These are phyloP conservation scores for Polyodon spathula DNA, from an alignment of 2,113 vertebrate genomes.

Conservation along the genomic window DNA sequence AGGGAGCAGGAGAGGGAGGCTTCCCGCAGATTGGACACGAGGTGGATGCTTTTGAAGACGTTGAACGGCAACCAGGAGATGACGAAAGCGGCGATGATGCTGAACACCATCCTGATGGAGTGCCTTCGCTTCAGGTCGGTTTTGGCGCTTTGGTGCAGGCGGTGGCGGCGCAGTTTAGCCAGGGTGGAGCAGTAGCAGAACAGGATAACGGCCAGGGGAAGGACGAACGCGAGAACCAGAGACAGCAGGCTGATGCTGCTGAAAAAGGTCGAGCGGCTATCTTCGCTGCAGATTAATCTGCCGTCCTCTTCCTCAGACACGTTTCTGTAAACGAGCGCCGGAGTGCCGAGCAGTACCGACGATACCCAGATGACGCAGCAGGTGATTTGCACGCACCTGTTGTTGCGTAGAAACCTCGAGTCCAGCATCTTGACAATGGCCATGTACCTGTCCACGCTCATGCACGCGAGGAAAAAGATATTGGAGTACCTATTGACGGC, in stretches of 20 bases:
- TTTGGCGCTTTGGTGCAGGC: constrained; percentile 32
- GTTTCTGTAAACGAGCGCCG: constrained; percentile 47
- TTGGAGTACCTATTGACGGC: constrained; percentile 73
- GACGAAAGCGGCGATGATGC: constrained; percentile 62
- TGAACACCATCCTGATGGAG: constrained; percentile 68
- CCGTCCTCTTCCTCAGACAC: background rate
- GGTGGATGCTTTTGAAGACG: constrained; percentile 48
- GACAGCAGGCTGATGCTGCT: constrained; percentile 45
- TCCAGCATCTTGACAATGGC: constrained; percentile 61
- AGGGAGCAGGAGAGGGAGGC: constrained; percentile 23
- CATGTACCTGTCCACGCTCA: constrained; percentile 69
- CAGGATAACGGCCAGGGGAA: constrained; percentile 59
- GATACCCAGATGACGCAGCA: constrained; percentile 55
- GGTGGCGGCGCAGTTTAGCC: constrained; percentile 50
- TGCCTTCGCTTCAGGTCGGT: constrained; percentile 44
- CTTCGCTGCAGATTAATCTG: constrained; percentile 42
- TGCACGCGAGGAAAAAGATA: constrained; percentile 69
- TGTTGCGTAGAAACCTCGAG: constrained; percentile 47
- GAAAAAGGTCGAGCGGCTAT: constrained; percentile 34
- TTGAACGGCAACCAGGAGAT: constrained; percentile 78
- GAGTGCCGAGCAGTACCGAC: constrained; percentile 59
- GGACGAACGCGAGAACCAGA: constrained; percentile 59
- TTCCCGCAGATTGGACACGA: constrained; percentile 27
- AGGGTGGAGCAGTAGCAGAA: constrained; percentile 68
- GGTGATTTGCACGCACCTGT: constrained; percentile 28